Conservation (phyloP, 2,888 invertebrate genomes). For the Eretmocerus hayati region DNA sequence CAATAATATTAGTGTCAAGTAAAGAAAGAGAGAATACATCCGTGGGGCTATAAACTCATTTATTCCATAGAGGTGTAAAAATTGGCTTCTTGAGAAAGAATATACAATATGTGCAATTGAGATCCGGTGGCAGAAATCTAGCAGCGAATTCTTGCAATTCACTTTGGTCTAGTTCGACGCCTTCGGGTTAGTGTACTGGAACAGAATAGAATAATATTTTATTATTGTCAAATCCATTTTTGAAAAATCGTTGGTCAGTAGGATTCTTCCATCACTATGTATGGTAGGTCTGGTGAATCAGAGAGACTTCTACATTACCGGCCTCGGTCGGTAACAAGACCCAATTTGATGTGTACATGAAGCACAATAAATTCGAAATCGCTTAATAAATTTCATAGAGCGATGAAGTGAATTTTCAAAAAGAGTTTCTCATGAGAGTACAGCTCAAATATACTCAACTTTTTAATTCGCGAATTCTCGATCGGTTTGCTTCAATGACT, state of each 20-base stretch:
- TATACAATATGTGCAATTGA: conserved; percentile 42
- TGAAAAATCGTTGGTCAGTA: no score
- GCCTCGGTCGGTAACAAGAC: conserved; percentile 17
- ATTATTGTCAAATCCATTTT: not conserved
- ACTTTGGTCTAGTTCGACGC: conserved; percentile 41
- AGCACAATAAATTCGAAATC: not conserved
- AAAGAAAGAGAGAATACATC: conserved; percentile 4
- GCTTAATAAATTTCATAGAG: not conserved
- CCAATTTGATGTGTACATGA: no score
- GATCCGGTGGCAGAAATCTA: conserved; percentile 24
- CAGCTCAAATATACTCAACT: no score
- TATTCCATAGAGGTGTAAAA: conserved; percentile 40
- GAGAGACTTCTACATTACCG: conserved; percentile 16
- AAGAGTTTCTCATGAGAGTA: no score
- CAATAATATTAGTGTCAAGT: no score
- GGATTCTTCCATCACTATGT: conserved; percentile 1
- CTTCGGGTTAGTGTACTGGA: conserved; percentile 44
- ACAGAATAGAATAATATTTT: conserved; percentile 22
- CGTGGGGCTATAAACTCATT: conserved; percentile 34
- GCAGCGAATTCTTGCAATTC: conserved; percentile 23
- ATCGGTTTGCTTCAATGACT: no score
- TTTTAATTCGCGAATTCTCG: not conserved
- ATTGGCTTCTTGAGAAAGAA: conserved; percentile 32
- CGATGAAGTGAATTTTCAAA: not conserved
- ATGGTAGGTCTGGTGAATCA: not conserved